Percentiles rank a stretch among this genome's conserved stretches.
These are phyloP conservation scores for Anaspis maculata DNA, from an alignment of 2,888 invertebrate species.

Conservation along the genomic window DNA sequence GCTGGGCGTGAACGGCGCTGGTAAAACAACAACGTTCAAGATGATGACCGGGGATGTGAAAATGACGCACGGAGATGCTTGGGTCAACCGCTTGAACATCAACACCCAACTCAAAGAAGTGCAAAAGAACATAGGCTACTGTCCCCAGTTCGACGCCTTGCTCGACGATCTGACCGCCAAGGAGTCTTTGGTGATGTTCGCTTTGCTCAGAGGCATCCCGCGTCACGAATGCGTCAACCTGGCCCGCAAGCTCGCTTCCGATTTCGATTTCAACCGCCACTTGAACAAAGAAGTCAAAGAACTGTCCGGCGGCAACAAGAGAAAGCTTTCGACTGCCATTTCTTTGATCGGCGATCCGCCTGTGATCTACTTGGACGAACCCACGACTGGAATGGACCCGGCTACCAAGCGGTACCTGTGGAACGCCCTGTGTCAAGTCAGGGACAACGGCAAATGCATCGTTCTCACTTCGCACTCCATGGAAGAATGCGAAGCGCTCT, in stretches of 20 bases:
- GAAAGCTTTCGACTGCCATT: conserved; percentile 46
- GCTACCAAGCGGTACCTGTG: conserved; percentile 73
- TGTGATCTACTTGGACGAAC: conserved; percentile 41
- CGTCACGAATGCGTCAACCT: conserved; percentile 28
- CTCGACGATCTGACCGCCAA: conserved; percentile 48
- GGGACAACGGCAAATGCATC: conserved; percentile 65
- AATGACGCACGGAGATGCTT: conserved; percentile 63
- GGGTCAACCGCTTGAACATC: conserved; percentile 44
- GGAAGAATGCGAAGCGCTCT: conserved; percentile 82
- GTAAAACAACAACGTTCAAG: conserved; percentile 83
- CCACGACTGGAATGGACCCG: conserved; percentile 57
- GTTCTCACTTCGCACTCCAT: conserved; percentile 80
- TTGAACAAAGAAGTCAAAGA: conserved; percentile 33
- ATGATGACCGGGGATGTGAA: conserved; percentile 80
- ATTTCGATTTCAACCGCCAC: conserved; percentile 40
- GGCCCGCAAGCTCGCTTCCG: conserved; percentile 36
- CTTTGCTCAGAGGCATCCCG: conserved; percentile 44
- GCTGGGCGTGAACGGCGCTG: conserved; percentile 79
- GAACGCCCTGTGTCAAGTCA: conserved; percentile 61
- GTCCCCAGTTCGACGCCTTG: conserved; percentile 51
- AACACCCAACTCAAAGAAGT: conserved; percentile 49
- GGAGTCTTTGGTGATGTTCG: conserved; percentile 47
- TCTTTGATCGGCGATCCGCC: conserved; percentile 45
- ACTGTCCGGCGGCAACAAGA: conserved; percentile 44
- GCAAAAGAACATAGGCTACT: conserved; percentile 49